phyloP scores from a whole-genome alignment of 2,888 invertebrate genomes.

The Atrina japonica region DNA sequence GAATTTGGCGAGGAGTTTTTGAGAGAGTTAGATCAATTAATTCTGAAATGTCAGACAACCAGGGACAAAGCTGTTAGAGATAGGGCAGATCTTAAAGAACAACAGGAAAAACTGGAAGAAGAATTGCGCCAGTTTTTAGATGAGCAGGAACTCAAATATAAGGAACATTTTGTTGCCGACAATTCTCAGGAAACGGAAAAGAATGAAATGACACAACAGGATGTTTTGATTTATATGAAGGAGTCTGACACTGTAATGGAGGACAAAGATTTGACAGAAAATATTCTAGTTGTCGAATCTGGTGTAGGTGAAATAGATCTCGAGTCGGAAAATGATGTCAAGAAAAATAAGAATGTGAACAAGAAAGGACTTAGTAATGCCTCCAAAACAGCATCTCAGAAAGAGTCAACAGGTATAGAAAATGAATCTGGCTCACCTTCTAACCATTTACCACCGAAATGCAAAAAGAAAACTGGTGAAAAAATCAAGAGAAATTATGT shows the following conservation, averaged over 20 bases:
- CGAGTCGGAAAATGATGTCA: neutral
- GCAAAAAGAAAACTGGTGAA: conserved; percentile 23
- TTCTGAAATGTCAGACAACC: conserved; percentile 57
- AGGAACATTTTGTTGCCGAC: conserved; percentile 29
- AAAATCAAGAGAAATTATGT: conserved; percentile 61
- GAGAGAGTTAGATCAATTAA: conserved; percentile 56
- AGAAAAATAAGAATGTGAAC: neutral
- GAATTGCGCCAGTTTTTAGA: conserved; percentile 59
- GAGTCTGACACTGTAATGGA: neutral
- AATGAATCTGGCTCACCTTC: neutral
- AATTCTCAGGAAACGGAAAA: neutral
- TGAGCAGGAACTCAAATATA: conserved; percentile 54
- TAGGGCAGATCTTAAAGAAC: conserved; percentile 52
- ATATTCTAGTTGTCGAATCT: conserved; percentile 15
- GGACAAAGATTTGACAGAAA: conserved; percentile 1
- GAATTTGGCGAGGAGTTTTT: conserved; percentile 70
- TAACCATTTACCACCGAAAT: conserved; percentile 10
- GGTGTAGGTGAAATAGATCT: conserved; percentile 1
- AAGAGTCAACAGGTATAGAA: neutral
- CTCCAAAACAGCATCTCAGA: neutral
- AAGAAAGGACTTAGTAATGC: neutral
- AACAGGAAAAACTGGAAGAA: conserved; percentile 60
- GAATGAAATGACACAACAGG: neutral
- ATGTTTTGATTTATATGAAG: conserved; percentile 19
- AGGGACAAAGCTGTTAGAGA: conserved; percentile 58